Base-by-base conservation (phyloP, 1,140 invertebrate genomes). In the Drosophila mojavensis region DNA sequence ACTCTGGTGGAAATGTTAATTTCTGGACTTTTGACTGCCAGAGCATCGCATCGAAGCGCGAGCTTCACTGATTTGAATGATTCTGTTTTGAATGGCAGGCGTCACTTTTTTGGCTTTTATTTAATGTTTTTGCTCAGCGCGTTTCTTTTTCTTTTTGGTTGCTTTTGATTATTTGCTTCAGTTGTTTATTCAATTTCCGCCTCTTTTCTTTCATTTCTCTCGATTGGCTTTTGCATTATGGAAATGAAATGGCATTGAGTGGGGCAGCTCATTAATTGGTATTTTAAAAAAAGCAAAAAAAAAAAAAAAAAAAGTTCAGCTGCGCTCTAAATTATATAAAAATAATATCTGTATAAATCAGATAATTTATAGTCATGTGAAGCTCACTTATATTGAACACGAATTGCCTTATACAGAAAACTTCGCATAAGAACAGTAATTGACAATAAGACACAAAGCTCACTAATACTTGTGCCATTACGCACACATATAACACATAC, bases 1-100 rank as follows among this genome's bases (percentile, higher is more conserved):
- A 86, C 72, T 88, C 83, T 82, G 70, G 54, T 86, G 83, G 83
- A 86, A 86, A 86, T 86, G 83, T 86, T 86, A 86, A 86, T 86
- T 86, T 86, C 76, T 88, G 79, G 83, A 86, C 83, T 88, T 86
- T 82, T 82, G 75, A 82, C 82, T 81, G 83, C 77, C 58, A 64
- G 62, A 72, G 56, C 60, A 64, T 65, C 75, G 56, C 60, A 54
- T 55, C 67, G 64, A 71, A 54, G 56, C 54, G 43, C 43, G 59
- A 69, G 77, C 75, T 85, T 43, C 75, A 56, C 48, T 69, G 82
- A 86, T 86, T 86, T 86, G 67, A 81, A 82, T 79, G 79, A 82
- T 86, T 86, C 71, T 68, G 61, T 67, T 70, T 81, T 71, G 79
- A 73, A 69, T 77, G 69, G 48, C 73, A 71, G 71, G 75, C 71